Base-by-base conservation (phyloP, 2,113 vertebrate genomes). In the Irena cyanogastra region DNA sequence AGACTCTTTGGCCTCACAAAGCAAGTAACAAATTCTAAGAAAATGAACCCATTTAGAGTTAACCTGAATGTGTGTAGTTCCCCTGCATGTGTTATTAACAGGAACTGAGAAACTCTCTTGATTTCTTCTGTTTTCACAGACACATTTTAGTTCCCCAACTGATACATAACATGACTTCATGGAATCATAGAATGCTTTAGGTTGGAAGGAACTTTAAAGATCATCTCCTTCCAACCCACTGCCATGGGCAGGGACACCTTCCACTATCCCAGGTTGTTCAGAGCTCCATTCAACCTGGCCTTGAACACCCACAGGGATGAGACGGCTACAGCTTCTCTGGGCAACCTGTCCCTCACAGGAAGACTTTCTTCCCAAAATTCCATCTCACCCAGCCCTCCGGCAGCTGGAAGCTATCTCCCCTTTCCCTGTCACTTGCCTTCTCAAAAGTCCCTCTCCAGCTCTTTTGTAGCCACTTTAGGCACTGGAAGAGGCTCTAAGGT, bases 191-290 rank as follows among this genome's bases (percentile, higher is more conserved):
- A 78, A 53, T 19, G 10, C 12, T 39, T 78, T 28, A 31, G 12
- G 28, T 13, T 33, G 18, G 22, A 77, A 68, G 63, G 37, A 53
- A 39, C 22, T 50, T 53, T 13, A 39, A 23, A 33, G 63, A 23
- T 33, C 27, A 22, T 13, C 27, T 21, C 0, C 0, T 44, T 77
- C 31, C 37, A 68, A 1, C 3, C 7, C 7, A 21, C 31, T 50
- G 44, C 60, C 50, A 41, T 35, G 44, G 50, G 16, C 50, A 75
- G n/a, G 16, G 50, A 85, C 30, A 49, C 12, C 30, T n/a, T 44
- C 33, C 72, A 59, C 37, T 4, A 5, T 6, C 23, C 63, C 31
- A 68, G 44, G 26, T 0, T 68, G 61, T 45, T 42, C 26, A 30
- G 9, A 66, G 44, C 35, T 19, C 26, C 16, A 13, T 60, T n/a